Conservation (phyloP, 2,797 vertebrate genomes). For the Psittacula echo region DNA sequence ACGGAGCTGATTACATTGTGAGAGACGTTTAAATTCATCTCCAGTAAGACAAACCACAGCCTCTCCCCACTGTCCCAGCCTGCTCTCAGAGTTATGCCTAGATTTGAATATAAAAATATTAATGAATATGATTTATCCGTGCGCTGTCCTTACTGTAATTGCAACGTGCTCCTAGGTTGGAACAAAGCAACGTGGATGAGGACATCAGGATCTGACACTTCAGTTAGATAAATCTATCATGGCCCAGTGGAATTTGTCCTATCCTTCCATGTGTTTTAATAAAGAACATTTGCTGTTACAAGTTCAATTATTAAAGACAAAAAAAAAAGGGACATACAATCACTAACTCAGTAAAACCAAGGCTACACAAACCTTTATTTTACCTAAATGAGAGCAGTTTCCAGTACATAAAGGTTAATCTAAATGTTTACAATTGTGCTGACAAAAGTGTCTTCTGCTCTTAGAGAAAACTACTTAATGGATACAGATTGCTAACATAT, state of each 20-base stretch:
- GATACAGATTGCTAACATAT: neutral
- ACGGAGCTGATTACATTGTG: neutral
- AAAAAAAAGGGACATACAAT: no score
- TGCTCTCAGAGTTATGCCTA: neutral
- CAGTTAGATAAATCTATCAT: neutral
- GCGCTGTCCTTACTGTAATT: neutral
- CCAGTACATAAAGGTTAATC: neutral
- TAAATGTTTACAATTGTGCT: neutral
- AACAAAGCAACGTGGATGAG: neutral
- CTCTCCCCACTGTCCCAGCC: neutral
- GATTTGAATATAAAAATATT: neutral
- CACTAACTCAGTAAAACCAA: neutral
- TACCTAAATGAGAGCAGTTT: neutral
- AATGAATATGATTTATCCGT: neutral
- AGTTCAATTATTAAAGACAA: neutral
- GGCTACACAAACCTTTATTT: neutral
- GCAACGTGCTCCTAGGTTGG: neutral
- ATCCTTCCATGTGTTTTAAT: neutral
- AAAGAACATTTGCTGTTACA: neutral
- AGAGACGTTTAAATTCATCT: constrained; percentile 26
- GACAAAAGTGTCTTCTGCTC: neutral
- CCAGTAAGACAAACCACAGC: constrained; percentile 3
- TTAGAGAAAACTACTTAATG: neutral
- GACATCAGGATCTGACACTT: neutral
- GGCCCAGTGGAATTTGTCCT: neutral